A percentile compares a stretch with the other conserved stretches of the same genome.
Conservation (phyloP, 2,113 vertebrate genomes). For the Pelvicachromis taeniatus region DNA sequence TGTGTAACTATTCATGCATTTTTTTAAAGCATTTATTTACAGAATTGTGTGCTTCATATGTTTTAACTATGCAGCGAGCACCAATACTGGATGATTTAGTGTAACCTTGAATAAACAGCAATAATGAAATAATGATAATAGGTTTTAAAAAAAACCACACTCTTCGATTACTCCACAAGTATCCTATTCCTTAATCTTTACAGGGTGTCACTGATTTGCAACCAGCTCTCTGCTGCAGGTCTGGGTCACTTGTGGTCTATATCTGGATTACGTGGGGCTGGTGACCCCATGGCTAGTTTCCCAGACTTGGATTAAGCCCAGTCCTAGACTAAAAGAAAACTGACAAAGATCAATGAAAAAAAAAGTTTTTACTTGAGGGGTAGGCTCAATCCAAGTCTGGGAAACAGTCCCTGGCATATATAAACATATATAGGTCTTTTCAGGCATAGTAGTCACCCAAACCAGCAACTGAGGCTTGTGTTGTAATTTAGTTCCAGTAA, state of each 20-base stretch:
- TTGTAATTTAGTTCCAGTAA: background rate
- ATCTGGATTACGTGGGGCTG: background rate
- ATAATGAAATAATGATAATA: background rate
- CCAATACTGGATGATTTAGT: background rate
- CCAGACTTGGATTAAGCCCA: background rate
- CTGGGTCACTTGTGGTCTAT: background rate
- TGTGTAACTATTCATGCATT: background rate
- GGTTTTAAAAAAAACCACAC: too few species aligned
- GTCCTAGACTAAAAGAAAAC: background rate
- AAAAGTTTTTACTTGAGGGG: background rate
- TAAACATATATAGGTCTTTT: background rate
- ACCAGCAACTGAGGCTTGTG: background rate
- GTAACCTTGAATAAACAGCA: background rate
- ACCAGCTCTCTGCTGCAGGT: background rate
- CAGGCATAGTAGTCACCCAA: background rate
- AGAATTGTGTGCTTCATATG: background rate
- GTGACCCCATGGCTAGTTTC: background rate
- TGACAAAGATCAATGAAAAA: background rate
- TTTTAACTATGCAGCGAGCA: background rate
- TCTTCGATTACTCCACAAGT: background rate
- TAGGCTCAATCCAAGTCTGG: background rate
- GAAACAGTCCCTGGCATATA: background rate
- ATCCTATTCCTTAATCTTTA: background rate
- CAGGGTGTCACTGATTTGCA: background rate
- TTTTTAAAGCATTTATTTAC: background rate